Evolutionary conservation across 2,797 vertebrate species (phyloP), one percentile per base, ranked within the genome.

Genomic region (Rhyacichthys aspro): DNA sequence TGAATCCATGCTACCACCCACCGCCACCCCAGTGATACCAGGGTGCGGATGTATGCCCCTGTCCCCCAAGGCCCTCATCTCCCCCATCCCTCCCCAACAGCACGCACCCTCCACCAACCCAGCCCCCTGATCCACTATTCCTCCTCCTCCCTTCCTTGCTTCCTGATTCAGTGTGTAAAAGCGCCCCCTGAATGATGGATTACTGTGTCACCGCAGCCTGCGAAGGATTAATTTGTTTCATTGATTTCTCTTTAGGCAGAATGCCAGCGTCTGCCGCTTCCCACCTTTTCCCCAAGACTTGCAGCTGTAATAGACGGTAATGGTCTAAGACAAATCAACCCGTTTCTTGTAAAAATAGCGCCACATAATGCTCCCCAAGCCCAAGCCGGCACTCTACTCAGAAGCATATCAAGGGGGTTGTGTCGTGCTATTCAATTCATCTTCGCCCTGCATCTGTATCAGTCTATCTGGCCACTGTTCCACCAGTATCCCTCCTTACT

Each of bases 171-270:
- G 92, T 94, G 92, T 96, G 96, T 96, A 91, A 96, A 97, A 98
- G 97, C 94, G 92, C 93, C 92, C 94, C 91, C 94, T 94, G 96
- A 98, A 96, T 98, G 97, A 99, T 99, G 96, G 97, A 99, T 99
- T 96, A 98, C 95, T 93, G 94, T 98, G 97, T 98, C 97, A 98
- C 94, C 94, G 93, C 94, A 93, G 96, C 93, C 95, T 96, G 95
- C 85, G 79, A 96, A 98, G 96, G 97, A 99, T 98, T 99, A 98
- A 99, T 99, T 98, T 98, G 96, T 98, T 98, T 98, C 96, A 99
- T 99, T 99, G 97, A 99, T 99, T 99, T 98, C 96, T 98, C 96
- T 98, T 99, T 99, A 99, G 97, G 97, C 96, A 98, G 95, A 99
- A 98, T 96, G 96, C 96, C 97, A 99, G 94, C 95, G 93, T 95